Evolutionary conservation across 2,888 invertebrate species (phyloP), one percentile per base, ranked within the genome.

Genomic region (Entomobrya proxima): DNA sequence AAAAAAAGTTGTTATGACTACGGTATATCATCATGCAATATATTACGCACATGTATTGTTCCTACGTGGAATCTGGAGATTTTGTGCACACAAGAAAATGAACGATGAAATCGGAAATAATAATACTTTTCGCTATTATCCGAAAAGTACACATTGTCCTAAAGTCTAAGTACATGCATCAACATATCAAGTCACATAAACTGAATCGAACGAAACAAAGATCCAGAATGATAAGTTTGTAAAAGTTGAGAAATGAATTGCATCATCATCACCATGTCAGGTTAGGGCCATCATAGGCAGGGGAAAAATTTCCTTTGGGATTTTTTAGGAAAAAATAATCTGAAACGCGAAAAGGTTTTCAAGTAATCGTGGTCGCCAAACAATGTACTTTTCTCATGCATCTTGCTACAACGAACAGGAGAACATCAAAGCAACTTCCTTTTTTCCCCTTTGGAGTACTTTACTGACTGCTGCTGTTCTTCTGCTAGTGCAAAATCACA

Each of bases 351-450:
- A 74, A 50, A 30, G 74, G 44, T 72, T 72, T 37, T 24, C n/a
- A 30, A 67, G 69, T 80, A 74, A 82, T 75, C 75, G 52, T 27
- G 61, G 50, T 83, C 44, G 52, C 75, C 74, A 82, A 82, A 82
- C 74, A 82, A 64, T 82, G 15, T 82, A 74, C 75, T 82, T 82
- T 72, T 61, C 81, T 47, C 72, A 15, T 11, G 9, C 15, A 7
- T 40, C 44, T 40, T 15, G 44, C 44, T 7, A n/a, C 21, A 47
- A 40, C 44, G 24, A 37, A 81, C 58, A 81, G 58, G 61, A 74
- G 64, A 64, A 82, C 64, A 75, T 82, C 82, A 82, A 82, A 82
- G 82, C 32, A 82, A 64, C 81, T 82, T 82, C 47, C 74, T 67
- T 35, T 79, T 79, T 72, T 55, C 55, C 72, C 30, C 40, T 37